Conservation (phyloP, 2,113 vertebrate species). For the Spermophilus dauricus region DNA sequence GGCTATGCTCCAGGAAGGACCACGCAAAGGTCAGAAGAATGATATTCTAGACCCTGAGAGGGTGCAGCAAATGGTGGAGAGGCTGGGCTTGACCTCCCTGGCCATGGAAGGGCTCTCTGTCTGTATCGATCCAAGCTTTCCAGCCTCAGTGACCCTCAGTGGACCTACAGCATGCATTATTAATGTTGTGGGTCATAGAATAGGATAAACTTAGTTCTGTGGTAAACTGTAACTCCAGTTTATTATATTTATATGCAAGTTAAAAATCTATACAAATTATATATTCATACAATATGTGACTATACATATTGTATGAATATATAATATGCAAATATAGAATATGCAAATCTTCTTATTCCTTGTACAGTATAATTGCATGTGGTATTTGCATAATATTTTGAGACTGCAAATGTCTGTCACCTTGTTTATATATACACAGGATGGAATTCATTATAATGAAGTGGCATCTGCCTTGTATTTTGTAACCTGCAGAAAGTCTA, state of each 20-base stretch:
- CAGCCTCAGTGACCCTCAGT: neutral
- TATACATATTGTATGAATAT: no score
- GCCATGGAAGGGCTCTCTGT: neutral
- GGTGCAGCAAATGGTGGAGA: neutral
- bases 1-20: neutral
- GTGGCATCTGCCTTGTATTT: constrained; percentile 23
- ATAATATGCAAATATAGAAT: neutral
- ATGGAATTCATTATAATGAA: constrained; percentile 16
- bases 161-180: neutral
- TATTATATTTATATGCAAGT: constrained; percentile 20
- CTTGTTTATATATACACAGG: constrained; percentile 3
- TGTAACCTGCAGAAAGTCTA: constrained; percentile 13
- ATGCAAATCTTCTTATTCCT: neutral
- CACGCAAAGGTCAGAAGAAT: neutral
- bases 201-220: constrained; percentile 27
- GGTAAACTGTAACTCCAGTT: neutral
- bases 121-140: neutral
- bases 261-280: neutral
- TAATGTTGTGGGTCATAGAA: neutral
- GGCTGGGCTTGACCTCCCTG: neutral
- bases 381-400: constrained; percentile 48
- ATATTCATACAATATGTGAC: neutral
- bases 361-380: neutral
- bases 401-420: neutral
- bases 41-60: neutral